A percentile compares a stretch with the other conserved stretches of the same genome.
Evolutionary conservation across 1,140 invertebrate species (phyloP).

Genomic region (Drosophila quadrilineata): DNA sequence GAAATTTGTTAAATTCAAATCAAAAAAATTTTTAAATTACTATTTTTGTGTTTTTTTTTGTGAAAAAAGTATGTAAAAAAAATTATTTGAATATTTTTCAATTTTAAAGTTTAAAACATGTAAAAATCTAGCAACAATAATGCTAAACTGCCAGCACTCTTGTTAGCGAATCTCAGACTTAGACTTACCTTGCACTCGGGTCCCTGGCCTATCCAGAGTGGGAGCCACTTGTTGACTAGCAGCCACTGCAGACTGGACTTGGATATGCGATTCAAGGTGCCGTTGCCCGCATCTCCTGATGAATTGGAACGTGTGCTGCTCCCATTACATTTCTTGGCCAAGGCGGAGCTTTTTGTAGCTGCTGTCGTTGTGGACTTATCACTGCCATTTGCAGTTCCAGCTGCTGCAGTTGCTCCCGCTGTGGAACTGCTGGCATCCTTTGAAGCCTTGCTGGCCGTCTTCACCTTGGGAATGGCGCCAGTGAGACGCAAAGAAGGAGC

Average conservation of each 20-base stretch:
- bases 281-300: slow-evolving; percentile 44
- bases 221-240: slow-evolving; percentile 84
- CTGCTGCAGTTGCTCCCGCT: not conserved
- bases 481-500: slow-evolving; percentile 45
- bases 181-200: slow-evolving; percentile 82
- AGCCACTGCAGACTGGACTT: slow-evolving; percentile 84
- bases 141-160: no score
- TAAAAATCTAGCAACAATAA: no score
- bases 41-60: no score
- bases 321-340: slow-evolving; percentile 48
- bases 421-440: slow-evolving; percentile 34
- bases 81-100: no score
- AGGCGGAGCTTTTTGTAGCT: slow-evolving; percentile 23
- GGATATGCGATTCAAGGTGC: slow-evolving; percentile 82
- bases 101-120: no score
- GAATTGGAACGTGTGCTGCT: slow-evolving; percentile 32
- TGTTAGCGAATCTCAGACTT: no score
- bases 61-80: no score
- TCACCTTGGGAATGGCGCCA: slow-evolving; percentile 75
- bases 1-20: no score
- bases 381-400: not conserved
- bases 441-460: slow-evolving; percentile 42
- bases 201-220: slow-evolving; percentile 83
- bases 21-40: no score
- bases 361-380: slow-evolving; percentile 19